Percentiles rank a stretch among this genome's conserved stretches.
phyloP scores from a whole-genome alignment of 2,888 invertebrate genomes.

The Oscheius sp. region DNA sequence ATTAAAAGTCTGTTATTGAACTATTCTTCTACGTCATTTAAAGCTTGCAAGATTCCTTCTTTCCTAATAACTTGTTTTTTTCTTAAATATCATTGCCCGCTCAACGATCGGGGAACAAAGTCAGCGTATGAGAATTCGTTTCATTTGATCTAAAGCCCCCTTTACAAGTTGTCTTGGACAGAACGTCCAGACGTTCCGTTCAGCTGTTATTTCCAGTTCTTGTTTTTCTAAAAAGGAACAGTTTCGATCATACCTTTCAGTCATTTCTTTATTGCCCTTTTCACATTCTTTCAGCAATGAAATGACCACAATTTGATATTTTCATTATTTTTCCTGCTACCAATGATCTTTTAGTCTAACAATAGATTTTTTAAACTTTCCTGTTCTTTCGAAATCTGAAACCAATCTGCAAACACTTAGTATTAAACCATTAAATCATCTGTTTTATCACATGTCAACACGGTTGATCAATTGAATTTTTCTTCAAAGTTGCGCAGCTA shows the following conservation, averaged over 20 bases:
- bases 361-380: too few species aligned
- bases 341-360: too few species aligned
- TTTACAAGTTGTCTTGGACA: not conserved
- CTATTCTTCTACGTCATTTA: not conserved
- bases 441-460: not conserved
- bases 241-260: too few species aligned
- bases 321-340: too few species aligned
- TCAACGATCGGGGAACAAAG: not conserved
- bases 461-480: not conserved
- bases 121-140: not conserved
- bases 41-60: not conserved
- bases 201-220: too few species aligned
- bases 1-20: conserved; percentile 12
- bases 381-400: too few species aligned
- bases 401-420: too few species aligned
- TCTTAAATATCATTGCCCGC: not conserved
- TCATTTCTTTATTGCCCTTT: too few species aligned
- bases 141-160: not conserved
- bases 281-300: too few species aligned
- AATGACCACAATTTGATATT: too few species aligned
- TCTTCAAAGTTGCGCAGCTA: not conserved
- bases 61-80: not conserved
- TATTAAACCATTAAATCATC: not conserved
- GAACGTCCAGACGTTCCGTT: not conserved
- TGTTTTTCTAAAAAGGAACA: too few species aligned